Evolutionary conservation across 1,140 invertebrate species (phyloP).

Genomic region (silkworm (Bombyx mori)): DNA sequence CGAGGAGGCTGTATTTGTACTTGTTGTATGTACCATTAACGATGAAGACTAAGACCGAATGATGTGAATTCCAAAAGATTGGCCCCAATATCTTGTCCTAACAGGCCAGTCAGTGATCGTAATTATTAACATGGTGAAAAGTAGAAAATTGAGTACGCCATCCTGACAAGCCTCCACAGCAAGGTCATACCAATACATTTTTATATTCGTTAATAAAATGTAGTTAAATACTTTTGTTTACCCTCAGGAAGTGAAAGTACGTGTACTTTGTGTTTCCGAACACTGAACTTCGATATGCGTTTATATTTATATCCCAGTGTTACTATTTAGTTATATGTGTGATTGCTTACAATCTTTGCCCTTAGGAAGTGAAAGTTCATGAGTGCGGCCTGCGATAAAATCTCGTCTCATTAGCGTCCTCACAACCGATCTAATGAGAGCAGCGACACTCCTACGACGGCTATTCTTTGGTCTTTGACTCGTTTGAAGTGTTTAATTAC

Average conservation of each 20-base stretch:
- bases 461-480: conserved; percentile 18
- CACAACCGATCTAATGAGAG: conserved; percentile 45
- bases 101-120: too few relatives aligned
- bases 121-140: too few relatives aligned
- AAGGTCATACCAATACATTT: too few relatives aligned
- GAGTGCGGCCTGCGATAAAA: conserved; percentile 30
- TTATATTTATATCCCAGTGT: neutral
- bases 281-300: neutral
- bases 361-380: conserved; percentile 50
- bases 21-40: too few relatives aligned
- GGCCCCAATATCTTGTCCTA: too few relatives aligned
- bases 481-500: conserved; percentile 19
- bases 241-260: neutral
- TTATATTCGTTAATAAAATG: too few relatives aligned
- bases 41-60: too few relatives aligned
- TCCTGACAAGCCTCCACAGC: too few relatives aligned
- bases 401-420: conserved; percentile 49
- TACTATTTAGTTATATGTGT: neutral
- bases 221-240: neutral
- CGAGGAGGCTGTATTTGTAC: too few relatives aligned
- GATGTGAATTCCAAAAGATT: too few relatives aligned
- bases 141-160: too few relatives aligned
- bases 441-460: conserved; percentile 27
- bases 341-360: conserved; percentile 20
- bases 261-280: neutral